phyloP scores from a whole-genome alignment of 1,140 invertebrate species.

The Brachionus koreanus region DNA sequence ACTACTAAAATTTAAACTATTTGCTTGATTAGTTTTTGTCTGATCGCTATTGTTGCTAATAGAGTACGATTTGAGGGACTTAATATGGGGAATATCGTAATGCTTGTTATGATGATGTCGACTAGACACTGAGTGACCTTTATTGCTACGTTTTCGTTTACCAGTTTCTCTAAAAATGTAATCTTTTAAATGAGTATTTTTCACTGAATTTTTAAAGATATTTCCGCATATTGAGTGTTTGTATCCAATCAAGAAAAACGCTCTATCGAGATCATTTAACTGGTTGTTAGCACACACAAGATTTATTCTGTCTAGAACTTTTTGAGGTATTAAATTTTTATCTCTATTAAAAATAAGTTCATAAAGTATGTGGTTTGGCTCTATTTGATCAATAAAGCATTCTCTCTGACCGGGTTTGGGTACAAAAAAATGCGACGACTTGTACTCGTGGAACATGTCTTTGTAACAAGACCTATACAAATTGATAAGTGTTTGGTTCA shows the following conservation, averaged over 20 bases:
- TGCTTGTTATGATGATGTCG: slow-evolving; percentile 7
- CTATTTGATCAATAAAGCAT: not conserved
- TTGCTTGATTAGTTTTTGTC: not conserved
- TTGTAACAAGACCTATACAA: slow-evolving; percentile 28
- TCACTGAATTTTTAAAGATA: slow-evolving; percentile 4
- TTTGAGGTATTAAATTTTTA: not conserved
- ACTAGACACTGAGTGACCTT: not conserved
- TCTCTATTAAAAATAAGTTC: not conserved
- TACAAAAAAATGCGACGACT: not conserved
- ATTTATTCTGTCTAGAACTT: slow-evolving; percentile 9
- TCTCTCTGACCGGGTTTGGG: not conserved
- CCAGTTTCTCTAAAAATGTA: not conserved
- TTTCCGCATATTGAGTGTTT: not conserved
- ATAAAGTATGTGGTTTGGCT: not conserved
- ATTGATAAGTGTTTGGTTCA: not conserved
- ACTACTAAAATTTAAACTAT: not conserved
- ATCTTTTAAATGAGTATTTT: not conserved
- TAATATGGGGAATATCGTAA: not conserved
- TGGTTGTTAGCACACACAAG: not conserved
- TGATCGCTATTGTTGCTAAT: not conserved
- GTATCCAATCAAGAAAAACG: not conserved
- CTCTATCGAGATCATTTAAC: not conserved
- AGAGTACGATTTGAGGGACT: not conserved
- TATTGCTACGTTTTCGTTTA: not conserved
- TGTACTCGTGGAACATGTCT: not conserved